Conservation (phyloP, 2,797 vertebrate species). For the Scolopax rusticola region DNA sequence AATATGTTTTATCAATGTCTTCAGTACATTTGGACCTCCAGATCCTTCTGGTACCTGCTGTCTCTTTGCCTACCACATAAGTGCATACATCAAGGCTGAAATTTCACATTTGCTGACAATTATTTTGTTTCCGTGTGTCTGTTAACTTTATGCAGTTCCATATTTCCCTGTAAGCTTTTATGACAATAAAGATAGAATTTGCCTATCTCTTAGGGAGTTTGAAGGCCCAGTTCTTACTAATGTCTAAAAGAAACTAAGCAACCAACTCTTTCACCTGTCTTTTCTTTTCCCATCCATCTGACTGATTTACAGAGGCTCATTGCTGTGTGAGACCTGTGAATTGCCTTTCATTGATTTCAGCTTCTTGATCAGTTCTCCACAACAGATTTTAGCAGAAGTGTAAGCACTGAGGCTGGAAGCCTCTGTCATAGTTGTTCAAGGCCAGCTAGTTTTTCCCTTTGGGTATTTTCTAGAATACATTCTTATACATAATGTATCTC, state of each 20-base stretch:
- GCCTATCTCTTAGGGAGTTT: not conserved
- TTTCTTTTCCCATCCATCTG: not conserved
- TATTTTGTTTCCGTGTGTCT: not conserved
- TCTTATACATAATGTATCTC: constrained; percentile 38
- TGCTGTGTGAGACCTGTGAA: not conserved
- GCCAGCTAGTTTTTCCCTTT: not conserved
- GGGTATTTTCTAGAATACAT: constrained; percentile 16
- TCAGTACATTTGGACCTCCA: not conserved
- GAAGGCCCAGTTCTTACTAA: not conserved
- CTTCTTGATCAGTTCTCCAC: not conserved
- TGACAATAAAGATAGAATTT: not conserved
- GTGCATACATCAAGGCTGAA: not conserved
- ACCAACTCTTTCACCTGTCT: not conserved
- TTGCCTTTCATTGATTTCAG: not conserved
- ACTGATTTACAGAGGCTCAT: not conserved
- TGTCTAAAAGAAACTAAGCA: not conserved
- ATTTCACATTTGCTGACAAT: not conserved
- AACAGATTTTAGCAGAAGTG: not conserved
- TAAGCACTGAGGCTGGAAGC: not conserved
- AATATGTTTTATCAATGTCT: not conserved
- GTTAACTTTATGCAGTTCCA: not conserved
- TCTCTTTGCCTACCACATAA: not conserved
- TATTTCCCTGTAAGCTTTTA: not conserved
- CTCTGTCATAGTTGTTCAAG: constrained; percentile 1
- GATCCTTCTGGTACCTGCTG: not conserved